phyloP scores from a whole-genome alignment of 1,140 invertebrate species.

The Scaptodrosophila lebanonensis region DNA sequence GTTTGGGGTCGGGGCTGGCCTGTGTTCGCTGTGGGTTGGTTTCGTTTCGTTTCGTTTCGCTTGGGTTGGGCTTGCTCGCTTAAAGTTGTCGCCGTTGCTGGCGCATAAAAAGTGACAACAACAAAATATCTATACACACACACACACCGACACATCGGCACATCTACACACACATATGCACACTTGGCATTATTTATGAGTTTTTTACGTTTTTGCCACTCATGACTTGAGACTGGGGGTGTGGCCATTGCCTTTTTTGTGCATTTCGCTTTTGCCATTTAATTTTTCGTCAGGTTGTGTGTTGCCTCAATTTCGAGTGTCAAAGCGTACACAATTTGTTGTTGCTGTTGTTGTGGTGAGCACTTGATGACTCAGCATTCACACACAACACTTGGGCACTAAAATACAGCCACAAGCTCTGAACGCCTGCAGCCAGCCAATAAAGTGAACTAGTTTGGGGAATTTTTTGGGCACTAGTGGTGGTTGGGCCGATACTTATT shows the following conservation, averaged over 20 bases:
- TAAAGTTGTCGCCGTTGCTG: too few relatives aligned
- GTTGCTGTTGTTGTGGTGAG: slow-evolving; percentile 21
- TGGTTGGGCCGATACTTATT: too few relatives aligned
- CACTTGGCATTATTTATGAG: slow-evolving; percentile 60
- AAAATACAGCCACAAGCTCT: background rate
- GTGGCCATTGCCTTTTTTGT: slow-evolving; percentile 30
- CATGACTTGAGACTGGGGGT: too few relatives aligned
- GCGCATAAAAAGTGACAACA: slow-evolving; percentile 13
- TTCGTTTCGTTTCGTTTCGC: too few relatives aligned
- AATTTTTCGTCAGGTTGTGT: slow-evolving; percentile 39
- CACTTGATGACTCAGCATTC: slow-evolving; percentile 57
- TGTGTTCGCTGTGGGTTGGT: too few relatives aligned
- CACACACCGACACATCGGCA: background rate
- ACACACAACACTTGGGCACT: slow-evolving; percentile 5
- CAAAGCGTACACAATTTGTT: slow-evolving; percentile 44
- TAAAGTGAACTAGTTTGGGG: too few relatives aligned
- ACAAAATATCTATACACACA: slow-evolving; percentile 1
- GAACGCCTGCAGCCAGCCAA: slow-evolving; percentile 10
- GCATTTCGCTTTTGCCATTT: slow-evolving; percentile 64
- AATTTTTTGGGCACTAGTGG: too few relatives aligned
- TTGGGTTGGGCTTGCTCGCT: too few relatives aligned
- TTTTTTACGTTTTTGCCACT: slow-evolving; percentile 57
- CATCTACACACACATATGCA: slow-evolving; percentile 2
- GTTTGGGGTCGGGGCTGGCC: too few relatives aligned
- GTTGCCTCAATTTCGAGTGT: slow-evolving; percentile 66